Base-by-base conservation (phyloP, 2,797 vertebrate species). In the Falco berigora region DNA sequence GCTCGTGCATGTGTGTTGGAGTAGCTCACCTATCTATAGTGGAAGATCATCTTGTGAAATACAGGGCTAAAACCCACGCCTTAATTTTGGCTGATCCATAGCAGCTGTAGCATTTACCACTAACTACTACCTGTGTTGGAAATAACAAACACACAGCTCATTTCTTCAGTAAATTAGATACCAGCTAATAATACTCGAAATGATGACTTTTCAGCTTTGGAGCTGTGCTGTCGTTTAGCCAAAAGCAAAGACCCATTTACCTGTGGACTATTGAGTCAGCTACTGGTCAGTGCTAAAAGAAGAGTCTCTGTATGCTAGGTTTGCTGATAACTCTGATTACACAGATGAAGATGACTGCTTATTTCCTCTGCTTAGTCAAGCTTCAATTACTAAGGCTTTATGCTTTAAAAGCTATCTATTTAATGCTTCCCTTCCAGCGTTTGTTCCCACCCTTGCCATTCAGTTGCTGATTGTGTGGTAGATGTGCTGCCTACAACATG, bases 361-460 rank as follows among this genome's bases (percentile, higher is more conserved):
- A 28, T 85, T 96, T 96, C 93, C 93, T 95, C 55, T 67, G 88
- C 90, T 94, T 94, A 88, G 78, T 74, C 83, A 94, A 71, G 62
- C 85, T 86, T 88, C 76, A 85, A 1, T 93, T 89, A 87, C 9
- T 5, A 4, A 53, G 55, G 61, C 67, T 95, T 94, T 74, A 10
- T 49, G 81, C 91, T 92, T 90, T 74, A 95, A 90, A 68, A 90
- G 85, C 78, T 79, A 2, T 42, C 69, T 76, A 20, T 80, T 86
- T 59, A 47, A 25, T 30, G 44, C 50, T 81, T 95, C 47, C 87
- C 67, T 88, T 73, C 55, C 63, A 91, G 93, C 32, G 0, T 2
- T 55, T 3, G 3, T 93, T 94, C 94, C 88, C 88, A 95, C 92
- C 96, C 95, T 89, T 74, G 17, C 96, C 86, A 30, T 55, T 12